Percentiles rank a stretch among this genome's conserved stretches.
Conservation (phyloP, 1,140 invertebrate species). For the Drosophila leontia region DNA sequence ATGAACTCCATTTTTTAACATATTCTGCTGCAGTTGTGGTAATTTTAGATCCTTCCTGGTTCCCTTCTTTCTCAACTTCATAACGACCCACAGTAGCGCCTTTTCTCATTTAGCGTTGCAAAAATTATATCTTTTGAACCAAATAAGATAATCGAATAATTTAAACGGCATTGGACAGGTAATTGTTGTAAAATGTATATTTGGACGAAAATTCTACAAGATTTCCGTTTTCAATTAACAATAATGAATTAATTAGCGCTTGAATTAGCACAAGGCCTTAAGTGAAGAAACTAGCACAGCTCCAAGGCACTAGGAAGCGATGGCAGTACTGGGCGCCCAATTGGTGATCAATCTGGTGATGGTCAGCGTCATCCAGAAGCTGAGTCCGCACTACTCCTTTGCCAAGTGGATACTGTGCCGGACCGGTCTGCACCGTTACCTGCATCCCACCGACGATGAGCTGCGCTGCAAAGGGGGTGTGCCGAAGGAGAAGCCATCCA, state of each 20-base stretch:
- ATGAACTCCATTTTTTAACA: no score
- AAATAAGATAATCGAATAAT: no score
- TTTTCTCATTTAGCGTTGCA: no score
- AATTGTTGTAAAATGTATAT: no score
- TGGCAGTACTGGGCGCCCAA: slow-evolving; percentile 95
- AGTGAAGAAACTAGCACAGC: slow-evolving; percentile 16
- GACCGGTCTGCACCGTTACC: slow-evolving; percentile 93
- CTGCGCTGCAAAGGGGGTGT: slow-evolving; percentile 92
- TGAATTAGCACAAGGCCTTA: slow-evolving; percentile 42
- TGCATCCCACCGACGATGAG: slow-evolving; percentile 97
- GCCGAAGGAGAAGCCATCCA: slow-evolving; percentile 89
- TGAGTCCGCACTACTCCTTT: slow-evolving; percentile 95
- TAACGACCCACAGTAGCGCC: no score
- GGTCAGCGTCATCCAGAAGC: slow-evolving; percentile 97
- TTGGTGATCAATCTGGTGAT: slow-evolving; percentile 96
- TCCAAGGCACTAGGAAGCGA: slow-evolving; percentile 35
- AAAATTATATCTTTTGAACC: no score
- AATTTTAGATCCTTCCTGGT: no score
- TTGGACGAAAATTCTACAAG: slow-evolving; percentile 32
- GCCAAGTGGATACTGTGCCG: slow-evolving; percentile 96
- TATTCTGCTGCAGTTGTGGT: no score
- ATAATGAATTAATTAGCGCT: slow-evolving; percentile 76
- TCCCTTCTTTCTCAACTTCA: no score
- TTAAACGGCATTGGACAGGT: no score
- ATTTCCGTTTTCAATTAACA: slow-evolving; percentile 69